Evolutionary conservation across 2,888 invertebrate species (phyloP).

Genomic region (Drosophila prostipennis): DNA sequence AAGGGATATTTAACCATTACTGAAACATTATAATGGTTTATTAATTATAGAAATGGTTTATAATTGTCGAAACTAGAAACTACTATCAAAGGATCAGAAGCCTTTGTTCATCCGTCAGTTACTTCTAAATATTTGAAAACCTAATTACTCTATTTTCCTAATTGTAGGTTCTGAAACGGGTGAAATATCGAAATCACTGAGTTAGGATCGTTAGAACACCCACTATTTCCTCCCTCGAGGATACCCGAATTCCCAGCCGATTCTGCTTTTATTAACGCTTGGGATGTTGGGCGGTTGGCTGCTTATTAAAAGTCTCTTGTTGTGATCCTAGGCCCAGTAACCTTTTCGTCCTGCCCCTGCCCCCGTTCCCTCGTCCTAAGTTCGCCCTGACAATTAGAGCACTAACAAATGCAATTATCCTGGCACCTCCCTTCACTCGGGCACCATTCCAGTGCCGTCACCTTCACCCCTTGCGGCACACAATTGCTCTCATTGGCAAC

Average conservation of each 20-base stretch:
- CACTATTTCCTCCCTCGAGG: conserved; percentile 1
- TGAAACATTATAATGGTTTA: too few species aligned
- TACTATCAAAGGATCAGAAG: too few species aligned
- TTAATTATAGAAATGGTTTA: too few species aligned
- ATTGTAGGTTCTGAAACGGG: conserved; percentile 3
- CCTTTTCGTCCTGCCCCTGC: conserved; percentile 53
- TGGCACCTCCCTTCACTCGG: conserved; percentile 24
- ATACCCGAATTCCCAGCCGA: conserved; percentile 1
- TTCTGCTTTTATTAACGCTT: not conserved
- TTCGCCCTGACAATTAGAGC: conserved; percentile 71
- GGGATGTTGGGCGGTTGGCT: conserved; percentile 16
- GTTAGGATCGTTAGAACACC: conserved; percentile 13
- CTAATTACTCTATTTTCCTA: not conserved
- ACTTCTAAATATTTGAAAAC: not conserved
- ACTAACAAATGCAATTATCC: conserved; percentile 76
- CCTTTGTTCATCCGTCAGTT: not conserved
- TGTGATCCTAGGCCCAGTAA: conserved; percentile 70
- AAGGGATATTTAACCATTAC: too few species aligned
- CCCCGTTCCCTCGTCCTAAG: not conserved
- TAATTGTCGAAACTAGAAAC: too few species aligned
- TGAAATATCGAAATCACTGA: not conserved
- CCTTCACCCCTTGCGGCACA: conserved; percentile 46
- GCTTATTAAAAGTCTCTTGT: conserved; percentile 76
- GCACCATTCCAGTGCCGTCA: conserved; percentile 1
- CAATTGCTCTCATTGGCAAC: conserved; percentile 78